Conservation (phyloP, 1,140 invertebrate species). For the Danaus plexippus region DNA sequence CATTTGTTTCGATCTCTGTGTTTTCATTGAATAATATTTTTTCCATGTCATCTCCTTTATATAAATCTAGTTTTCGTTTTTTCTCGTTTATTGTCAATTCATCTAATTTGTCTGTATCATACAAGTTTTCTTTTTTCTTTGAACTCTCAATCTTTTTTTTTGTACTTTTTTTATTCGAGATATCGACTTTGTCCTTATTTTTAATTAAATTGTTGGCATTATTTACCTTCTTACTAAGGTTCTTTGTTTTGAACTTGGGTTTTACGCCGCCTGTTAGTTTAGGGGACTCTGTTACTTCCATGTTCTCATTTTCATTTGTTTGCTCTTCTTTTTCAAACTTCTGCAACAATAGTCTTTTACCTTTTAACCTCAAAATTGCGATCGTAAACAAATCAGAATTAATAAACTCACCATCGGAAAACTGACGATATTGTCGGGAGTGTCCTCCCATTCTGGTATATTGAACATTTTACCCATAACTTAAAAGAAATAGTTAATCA, state of each 20-base stretch:
- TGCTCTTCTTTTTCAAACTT: not conserved
- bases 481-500: constrained; percentile 2
- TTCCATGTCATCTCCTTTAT: constrained; percentile 40
- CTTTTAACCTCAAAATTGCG: not conserved
- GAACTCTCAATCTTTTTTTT: not conserved
- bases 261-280: constrained; percentile 9
- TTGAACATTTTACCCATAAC: constrained; percentile 46
- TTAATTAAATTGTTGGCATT: not conserved
- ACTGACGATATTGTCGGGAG: constrained; percentile 28
- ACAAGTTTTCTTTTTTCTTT: constrained; percentile 10
- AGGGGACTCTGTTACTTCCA: not conserved
- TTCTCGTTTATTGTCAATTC: constrained; percentile 43
- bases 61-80: constrained; percentile 40
- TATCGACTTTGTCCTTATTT: constrained; percentile 8
- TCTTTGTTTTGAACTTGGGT: constrained; percentile 14
- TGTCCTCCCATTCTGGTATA: constrained; percentile 56
- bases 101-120: constrained; percentile 36
- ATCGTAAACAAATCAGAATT: too few species aligned
- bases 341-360: constrained; percentile 1
- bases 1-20: constrained; percentile 11
- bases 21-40: constrained; percentile 31
- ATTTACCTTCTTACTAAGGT: not conserved
- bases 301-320: constrained; percentile 9
- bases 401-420: constrained; percentile 27
- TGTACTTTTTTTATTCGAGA: constrained; percentile 6